Percentiles rank a stretch among this genome's conserved stretches.
These are phyloP conservation scores for Pyrocoelia pectoralis DNA, from an alignment of 2,888 invertebrate genomes.

Conservation along the genomic window DNA sequence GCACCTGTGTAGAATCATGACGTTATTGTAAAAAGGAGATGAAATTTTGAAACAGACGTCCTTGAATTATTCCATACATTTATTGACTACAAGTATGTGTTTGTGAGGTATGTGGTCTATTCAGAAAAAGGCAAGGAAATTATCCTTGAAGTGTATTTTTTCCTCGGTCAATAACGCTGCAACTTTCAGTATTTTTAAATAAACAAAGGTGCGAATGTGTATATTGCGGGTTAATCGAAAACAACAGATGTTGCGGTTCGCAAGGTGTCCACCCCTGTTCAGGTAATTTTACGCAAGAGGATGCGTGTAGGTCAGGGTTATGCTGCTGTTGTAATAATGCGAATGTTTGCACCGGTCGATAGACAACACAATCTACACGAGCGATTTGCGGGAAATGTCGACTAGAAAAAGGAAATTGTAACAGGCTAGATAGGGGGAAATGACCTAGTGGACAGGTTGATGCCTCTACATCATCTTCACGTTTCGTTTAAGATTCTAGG, in stretches of 20 bases:
- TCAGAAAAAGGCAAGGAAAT: slow-evolving; percentile 7
- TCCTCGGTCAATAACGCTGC: not conserved
- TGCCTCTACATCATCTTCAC: slow-evolving; percentile 31
- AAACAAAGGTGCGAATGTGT: not conserved
- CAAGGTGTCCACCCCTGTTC: slow-evolving; percentile 29
- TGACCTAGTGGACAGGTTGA: slow-evolving; percentile 44
- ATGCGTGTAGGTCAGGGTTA: not conserved
- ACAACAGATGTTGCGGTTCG: not conserved
- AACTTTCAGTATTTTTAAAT: not conserved
- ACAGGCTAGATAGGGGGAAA: slow-evolving; percentile 38
- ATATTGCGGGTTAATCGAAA: not conserved
- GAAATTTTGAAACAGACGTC: slow-evolving; percentile 18
- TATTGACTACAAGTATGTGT: slow-evolving; percentile 15
- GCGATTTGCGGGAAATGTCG: slow-evolving; percentile 18
- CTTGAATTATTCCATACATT: slow-evolving; percentile 25
- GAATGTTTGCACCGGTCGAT: not conserved
- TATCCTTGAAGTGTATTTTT: slow-evolving; percentile 5
- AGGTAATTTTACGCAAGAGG: slow-evolving; percentile 11
- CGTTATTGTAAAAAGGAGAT: not conserved
- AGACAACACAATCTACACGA: slow-evolving; percentile 36
- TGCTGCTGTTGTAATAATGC: not conserved
- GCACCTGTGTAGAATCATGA: slow-evolving; percentile 9
- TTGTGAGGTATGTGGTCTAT: slow-evolving; percentile 21
- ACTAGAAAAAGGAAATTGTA: no score
- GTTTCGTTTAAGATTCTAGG: no score